Evolutionary conservation across 37 sponge, comb jelly and placozoan genomes (phyloP).

Genomic region (Geodia barretti): DNA sequence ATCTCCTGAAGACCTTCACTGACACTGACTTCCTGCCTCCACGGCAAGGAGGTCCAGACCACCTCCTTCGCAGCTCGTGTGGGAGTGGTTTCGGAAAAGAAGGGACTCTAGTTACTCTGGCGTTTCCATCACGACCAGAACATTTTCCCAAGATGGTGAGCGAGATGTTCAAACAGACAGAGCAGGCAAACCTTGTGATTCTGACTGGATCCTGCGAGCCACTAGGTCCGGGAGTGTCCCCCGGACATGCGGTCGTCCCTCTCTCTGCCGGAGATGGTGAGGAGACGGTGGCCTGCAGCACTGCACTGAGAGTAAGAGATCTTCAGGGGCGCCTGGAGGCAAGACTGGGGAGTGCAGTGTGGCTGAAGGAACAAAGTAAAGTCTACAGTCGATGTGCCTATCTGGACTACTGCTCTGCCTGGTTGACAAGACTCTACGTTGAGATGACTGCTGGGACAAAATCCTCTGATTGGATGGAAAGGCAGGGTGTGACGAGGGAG

Average conservation of each 20-base stretch:
- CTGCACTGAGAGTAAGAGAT: neutral
- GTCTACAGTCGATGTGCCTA: neutral
- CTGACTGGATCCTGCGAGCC: neutral
- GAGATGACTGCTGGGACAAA: neutral
- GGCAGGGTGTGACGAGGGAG: neutral
- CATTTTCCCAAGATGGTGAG: neutral
- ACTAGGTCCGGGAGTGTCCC: neutral
- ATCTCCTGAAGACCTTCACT: slow-evolving; percentile 8
- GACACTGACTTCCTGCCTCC: neutral
- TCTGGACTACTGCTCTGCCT: neutral
- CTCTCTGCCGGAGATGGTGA: neutral
- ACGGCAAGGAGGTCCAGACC: neutral
- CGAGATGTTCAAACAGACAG: neutral
- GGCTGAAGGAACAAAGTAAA: neutral
- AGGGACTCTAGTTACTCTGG: neutral
- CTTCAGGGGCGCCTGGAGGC: neutral
- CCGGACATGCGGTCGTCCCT: neutral
- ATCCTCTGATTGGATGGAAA: neutral
- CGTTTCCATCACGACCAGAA: neutral
- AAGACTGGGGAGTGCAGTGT: neutral
- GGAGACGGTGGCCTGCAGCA: neutral
- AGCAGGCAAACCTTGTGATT: neutral
- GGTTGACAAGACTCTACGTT: neutral
- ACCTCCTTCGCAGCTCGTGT: neutral
- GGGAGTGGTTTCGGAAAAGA: neutral